Evolutionary conservation across 2,113 vertebrate species (phyloP).

Genomic region (Xiphophorus maculatus): DNA sequence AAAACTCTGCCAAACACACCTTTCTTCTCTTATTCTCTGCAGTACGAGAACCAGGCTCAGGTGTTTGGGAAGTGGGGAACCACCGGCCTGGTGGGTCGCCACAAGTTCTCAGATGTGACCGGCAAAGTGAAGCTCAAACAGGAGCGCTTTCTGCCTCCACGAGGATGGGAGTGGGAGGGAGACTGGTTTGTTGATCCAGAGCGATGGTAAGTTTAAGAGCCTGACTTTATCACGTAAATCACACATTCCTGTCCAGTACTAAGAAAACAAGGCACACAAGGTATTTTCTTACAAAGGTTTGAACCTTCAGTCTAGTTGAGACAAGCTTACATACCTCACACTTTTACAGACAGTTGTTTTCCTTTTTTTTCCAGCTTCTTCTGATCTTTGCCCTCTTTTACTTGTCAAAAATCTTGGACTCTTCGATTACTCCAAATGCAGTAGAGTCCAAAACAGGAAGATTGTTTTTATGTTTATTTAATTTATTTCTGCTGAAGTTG

Average conservation of each 20-base stretch:
- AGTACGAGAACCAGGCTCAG: constrained; percentile 98
- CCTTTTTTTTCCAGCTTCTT: not conserved
- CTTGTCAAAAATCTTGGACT: not conserved
- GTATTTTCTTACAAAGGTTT: not conserved
- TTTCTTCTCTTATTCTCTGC: not conserved
- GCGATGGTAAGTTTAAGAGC: constrained; percentile 79
- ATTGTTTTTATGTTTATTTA: too few relatives aligned
- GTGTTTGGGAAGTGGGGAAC: constrained; percentile 97
- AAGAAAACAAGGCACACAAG: not conserved
- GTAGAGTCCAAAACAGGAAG: not conserved
- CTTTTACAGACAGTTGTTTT: not conserved
- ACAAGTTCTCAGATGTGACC: constrained; percentile 95
- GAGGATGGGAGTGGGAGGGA: constrained; percentile 93
- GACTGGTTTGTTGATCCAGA: constrained; percentile 94
- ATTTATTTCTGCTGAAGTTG: not conserved
- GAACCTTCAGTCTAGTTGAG: not conserved
- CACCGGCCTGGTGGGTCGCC: constrained; percentile 90
- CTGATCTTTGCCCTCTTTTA: not conserved
- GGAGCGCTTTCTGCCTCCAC: constrained; percentile 94
- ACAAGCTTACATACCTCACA: not conserved
- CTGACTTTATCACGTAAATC: not conserved
- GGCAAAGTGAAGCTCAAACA: constrained; percentile 96
- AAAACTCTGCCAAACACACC: not conserved
- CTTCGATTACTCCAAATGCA: not conserved
- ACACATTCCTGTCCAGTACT: not conserved